Evolutionary conservation across 2,888 invertebrate genomes (phyloP), one percentile per base, ranked within the genome.

Genomic region (Chrysopilus asiliformis): DNA sequence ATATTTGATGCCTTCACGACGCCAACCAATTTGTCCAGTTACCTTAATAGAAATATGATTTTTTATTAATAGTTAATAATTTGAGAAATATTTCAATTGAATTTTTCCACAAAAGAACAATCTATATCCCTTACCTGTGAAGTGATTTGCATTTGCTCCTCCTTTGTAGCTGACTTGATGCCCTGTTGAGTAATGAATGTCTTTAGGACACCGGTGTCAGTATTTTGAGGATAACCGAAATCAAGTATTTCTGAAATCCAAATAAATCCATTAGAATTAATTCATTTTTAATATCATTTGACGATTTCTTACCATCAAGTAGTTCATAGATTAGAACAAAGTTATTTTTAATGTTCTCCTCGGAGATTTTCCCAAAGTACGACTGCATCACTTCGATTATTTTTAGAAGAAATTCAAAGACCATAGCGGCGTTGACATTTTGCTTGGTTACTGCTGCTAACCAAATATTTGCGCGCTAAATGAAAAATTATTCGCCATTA

Each of bases 371-470:
- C 39, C 97, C 98, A 60, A 98, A 99, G 65, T 99, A 99, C 0
- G 94, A 91, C 64, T 95, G 94, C 98, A 99, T 98, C 36, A 98
- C 94, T 56, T 89, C 87, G 42, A 87, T 95, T 58, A 98, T 94
- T 65, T 97, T 95, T 36, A 94, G 74, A 29, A 99, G 72, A 64
- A 99, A 97, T 67, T 99, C 97, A 60, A 98, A 97, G 25, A 97
- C 98, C 97, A 99, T 97, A 0, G 95, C 94, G 10, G 98, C 98
- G 55, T 99, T 99, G 38, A 98, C 95, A 82, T 99, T 99, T 67
- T 98, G 97, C 66, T 95, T 94, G 16, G 98, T 97, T n/a, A 98
- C 98, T 0, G 97, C 98, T 27, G 97, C 97, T 49, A 99, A 68
- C 98, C 98, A 99, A 52, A 99, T 95, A 60, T 99, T 99, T 9